Percentiles rank a stretch among this genome's conserved stretches.
Conservation (phyloP, 2,113 vertebrate species). For the Prolemur simus region DNA sequence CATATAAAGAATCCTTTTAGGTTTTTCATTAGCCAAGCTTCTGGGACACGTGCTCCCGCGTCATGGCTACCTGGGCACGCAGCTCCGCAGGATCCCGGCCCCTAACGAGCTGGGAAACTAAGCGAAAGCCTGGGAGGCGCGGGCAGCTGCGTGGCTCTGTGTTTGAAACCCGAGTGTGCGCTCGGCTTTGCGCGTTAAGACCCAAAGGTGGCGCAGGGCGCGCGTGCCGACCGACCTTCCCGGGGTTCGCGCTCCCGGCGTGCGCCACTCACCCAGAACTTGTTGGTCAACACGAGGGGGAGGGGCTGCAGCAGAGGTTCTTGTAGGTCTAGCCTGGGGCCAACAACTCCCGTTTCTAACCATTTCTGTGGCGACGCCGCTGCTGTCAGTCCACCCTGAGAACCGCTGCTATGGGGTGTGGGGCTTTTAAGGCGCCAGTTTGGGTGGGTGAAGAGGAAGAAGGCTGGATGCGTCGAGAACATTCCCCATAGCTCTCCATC, state of each 20-base stretch:
- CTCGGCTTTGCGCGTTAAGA: no score
- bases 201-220: no score
- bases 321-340: rapidly evolving
- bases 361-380: rapidly evolving
- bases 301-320: neutral
- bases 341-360: rapidly evolving
- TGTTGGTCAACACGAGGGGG: rapidly evolving
- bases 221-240: no score
- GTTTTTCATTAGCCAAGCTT: neutral
- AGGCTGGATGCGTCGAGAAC: no score
- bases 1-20: neutral
- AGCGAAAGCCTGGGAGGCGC: no score
- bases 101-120: neutral
- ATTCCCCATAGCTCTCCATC: no score
- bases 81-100: neutral
- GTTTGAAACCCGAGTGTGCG: neutral
- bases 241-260: neutral
- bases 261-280: neutral
- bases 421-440: neutral
- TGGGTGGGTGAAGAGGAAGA: neutral
- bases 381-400: neutral
- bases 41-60: neutral
- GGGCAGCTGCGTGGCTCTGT: no score
- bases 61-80: no score
- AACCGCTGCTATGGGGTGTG: rapidly evolving